These are phyloP conservation scores for Philonicus albiceps DNA, from an alignment of 2,888 invertebrate species.

Conservation along the genomic window DNA sequence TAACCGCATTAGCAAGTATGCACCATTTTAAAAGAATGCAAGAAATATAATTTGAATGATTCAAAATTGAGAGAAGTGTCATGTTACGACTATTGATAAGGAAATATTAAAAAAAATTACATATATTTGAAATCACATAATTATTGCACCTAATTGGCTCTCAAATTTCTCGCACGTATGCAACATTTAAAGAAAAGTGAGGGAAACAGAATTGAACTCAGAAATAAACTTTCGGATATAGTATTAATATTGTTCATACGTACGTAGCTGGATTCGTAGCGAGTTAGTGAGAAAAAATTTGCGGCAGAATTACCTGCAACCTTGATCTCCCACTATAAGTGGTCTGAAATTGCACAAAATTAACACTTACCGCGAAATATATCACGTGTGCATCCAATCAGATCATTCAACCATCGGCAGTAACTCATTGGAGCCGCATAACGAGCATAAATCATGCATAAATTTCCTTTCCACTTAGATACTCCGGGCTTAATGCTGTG, in stretches of 20 bases:
- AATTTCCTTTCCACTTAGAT: constrained; percentile 34
- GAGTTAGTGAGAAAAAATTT: constrained; percentile 2
- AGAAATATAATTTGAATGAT: too few species aligned
- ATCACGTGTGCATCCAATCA: constrained; percentile 40
- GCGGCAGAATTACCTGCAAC: background rate
- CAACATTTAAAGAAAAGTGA: background rate
- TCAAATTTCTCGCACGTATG: background rate
- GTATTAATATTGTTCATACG: background rate
- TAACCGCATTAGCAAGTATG: too few species aligned
- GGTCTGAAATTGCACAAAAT: constrained; percentile 37
- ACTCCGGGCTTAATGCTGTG: background rate
- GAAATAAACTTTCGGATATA: background rate
- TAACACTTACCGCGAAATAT: constrained; percentile 39
- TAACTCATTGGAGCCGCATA: constrained; percentile 25
- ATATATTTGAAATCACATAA: background rate
- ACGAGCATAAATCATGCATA: constrained; percentile 40
- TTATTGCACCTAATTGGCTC: background rate
- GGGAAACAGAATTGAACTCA: background rate
- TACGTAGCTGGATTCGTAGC: background rate
- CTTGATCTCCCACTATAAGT: constrained; percentile 14
- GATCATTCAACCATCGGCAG: constrained; percentile 35
- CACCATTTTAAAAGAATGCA: too few species aligned
- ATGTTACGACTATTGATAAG: too few species aligned
- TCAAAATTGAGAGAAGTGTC: too few species aligned
- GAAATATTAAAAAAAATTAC: background rate